Base-by-base conservation (phyloP, 1,140 invertebrate genomes). In the Heliconius hewitsoni region DNA sequence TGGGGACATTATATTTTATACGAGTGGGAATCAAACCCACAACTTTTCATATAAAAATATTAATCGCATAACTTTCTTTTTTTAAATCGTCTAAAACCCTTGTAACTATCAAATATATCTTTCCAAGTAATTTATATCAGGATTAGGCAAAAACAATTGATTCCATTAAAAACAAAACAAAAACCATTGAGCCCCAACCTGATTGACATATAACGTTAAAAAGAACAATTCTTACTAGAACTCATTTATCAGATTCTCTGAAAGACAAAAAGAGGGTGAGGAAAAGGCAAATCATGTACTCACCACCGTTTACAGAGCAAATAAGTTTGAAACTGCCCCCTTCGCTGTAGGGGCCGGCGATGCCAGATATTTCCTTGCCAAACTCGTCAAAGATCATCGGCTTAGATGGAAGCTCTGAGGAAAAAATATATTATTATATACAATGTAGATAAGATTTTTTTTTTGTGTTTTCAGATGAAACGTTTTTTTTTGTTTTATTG, bases 271-370 rank as follows among this genome's bases (percentile, higher is more conserved):
- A 70, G 27, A 39, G 9, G 46, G 50, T 70, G 70, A 70, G 42
- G 52, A 57, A 70, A 37, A 30, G 55, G 34, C 13, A 79, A 78
- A 57, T 30, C 50, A 74, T 77, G 16, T 78, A 95, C 96, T 96
- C 95, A 98, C 98, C 98, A 91, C 98, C 98, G 57, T 95, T 96
- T 55, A 98, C 98, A 78, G 97, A 96, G 93, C 98, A 98, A 81
- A 96, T 97, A 76, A 98, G 95, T 90, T 96, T 96, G 94, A 98
- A 96, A 79, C 96, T 96, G 18, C 96, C 96, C 27, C 97, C 97
- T 94, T 98, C 98, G 86, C 96, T 96, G 93, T 98, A 98, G 71
- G 98, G 98, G 72, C 98, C 98, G 50, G 98, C 97, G 16, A 96
- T 94, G 9, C 95, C 95, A 79, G 95, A 91, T 76, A 98, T 96